phyloP scores from a whole-genome alignment of 2,113 vertebrate genomes.

The Brachyistius frenatus region DNA sequence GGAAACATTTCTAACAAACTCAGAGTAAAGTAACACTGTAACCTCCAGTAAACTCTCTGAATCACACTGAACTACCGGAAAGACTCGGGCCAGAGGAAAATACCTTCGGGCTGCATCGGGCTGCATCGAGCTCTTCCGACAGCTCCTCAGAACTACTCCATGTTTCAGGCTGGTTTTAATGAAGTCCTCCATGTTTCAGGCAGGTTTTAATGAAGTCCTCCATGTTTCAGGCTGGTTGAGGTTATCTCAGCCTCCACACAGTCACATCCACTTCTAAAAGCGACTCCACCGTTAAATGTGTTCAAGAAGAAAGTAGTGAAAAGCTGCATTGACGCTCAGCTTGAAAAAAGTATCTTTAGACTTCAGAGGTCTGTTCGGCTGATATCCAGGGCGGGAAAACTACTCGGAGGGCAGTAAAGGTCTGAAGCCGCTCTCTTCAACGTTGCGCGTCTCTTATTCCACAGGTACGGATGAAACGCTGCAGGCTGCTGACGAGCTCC shows the following conservation, averaged over 20 bases:
- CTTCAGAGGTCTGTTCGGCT: not conserved
- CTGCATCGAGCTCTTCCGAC: not conserved
- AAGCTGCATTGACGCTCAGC: not conserved
- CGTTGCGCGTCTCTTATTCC: not conserved
- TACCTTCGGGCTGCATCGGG: slow-evolving; percentile 34
- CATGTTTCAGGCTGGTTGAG: not conserved
- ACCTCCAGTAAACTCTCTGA: too few relatives aligned
- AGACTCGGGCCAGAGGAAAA: too few relatives aligned
- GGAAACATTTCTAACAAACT: too few relatives aligned
- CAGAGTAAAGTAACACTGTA: too few relatives aligned
- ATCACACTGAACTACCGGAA: not conserved
- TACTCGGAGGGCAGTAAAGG: not conserved
- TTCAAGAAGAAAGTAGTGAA: slow-evolving; percentile 15
- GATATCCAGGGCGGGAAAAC: not conserved
- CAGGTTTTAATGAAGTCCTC: not conserved
- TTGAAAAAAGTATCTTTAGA: slow-evolving; percentile 13
- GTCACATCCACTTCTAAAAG: not conserved
- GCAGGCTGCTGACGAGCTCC: too few relatives aligned
- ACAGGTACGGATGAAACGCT: not conserved
- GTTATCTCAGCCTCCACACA: not conserved
- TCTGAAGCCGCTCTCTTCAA: not conserved
- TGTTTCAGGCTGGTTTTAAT: not conserved
- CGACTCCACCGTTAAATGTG: not conserved
- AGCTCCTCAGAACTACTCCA: not conserved
- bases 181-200: not conserved